A percentile compares a stretch with the other conserved stretches of the same genome.
These are phyloP conservation scores for Heliconius erato DNA, from an alignment of 2,888 invertebrate genomes.

Conservation along the genomic window DNA sequence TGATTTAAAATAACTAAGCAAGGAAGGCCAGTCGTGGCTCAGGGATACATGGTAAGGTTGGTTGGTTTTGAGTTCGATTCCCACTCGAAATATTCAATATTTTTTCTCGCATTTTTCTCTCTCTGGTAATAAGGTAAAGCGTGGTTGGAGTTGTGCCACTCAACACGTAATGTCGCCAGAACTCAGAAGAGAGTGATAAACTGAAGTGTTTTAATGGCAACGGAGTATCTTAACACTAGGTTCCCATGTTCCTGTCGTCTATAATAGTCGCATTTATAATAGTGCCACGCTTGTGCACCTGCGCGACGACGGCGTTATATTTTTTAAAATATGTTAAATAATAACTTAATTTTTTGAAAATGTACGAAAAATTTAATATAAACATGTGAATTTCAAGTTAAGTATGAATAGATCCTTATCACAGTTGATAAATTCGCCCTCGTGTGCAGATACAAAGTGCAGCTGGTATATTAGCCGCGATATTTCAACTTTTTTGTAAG, in stretches of 20 bases:
- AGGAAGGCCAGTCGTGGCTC: too few relatives aligned
- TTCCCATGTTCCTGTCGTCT: background rate
- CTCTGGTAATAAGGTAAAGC: background rate
- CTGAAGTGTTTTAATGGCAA: background rate
- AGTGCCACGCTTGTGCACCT: background rate
- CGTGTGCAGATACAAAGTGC: slow-evolving; percentile 43
- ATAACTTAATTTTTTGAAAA: background rate
- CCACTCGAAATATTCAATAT: background rate
- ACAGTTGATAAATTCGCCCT: slow-evolving; percentile 40
- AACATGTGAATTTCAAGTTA: background rate
- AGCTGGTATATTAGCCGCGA: slow-evolving; percentile 33
- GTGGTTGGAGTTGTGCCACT: background rate
- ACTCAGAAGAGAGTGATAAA: background rate
- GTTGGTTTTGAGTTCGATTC: background rate
- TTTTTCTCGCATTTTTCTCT: background rate
- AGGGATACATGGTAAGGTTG: background rate
- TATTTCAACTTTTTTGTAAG: slow-evolving; percentile 24
- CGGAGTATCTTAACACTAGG: background rate
- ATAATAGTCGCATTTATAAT: background rate
- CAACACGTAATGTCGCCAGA: background rate
- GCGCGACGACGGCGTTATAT: too few relatives aligned
- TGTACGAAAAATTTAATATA: background rate
- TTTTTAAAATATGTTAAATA: too few relatives aligned
- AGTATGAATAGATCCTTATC: slow-evolving; percentile 30
- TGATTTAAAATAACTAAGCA: background rate